Evolutionary conservation across 2,113 vertebrate genomes (phyloP).

Genomic region (Mesembrinibis cayennensis): DNA sequence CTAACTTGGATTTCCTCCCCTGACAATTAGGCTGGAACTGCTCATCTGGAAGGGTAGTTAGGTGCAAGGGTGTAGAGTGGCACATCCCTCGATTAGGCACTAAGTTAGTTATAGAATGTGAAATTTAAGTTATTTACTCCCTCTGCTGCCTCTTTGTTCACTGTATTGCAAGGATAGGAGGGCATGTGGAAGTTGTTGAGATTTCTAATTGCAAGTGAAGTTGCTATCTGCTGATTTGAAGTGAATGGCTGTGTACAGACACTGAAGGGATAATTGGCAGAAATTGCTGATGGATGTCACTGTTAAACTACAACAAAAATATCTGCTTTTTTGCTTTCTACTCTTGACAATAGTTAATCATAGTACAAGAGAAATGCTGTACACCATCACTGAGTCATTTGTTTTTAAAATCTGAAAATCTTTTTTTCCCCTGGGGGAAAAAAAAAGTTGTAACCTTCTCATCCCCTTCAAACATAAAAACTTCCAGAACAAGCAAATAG

Average conservation of each 20-base stretch:
- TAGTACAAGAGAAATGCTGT: neutral
- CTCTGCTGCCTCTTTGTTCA: neutral
- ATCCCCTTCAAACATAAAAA: neutral
- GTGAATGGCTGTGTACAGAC: neutral
- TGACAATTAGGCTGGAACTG: neutral
- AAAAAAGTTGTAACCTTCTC: neutral
- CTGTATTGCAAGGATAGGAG: neutral
- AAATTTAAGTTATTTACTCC: neutral
- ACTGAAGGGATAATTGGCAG: slow-evolving; percentile 15
- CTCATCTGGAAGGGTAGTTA: neutral
- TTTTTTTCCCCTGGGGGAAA: neutral
- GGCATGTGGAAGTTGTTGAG: neutral
- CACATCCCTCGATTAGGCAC: neutral
- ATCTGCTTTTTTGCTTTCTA: neutral
- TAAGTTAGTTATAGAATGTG: neutral
- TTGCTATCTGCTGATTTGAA: neutral
- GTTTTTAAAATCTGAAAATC: slow-evolving; percentile 21
- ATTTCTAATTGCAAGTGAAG: neutral
- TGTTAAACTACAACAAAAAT: neutral
- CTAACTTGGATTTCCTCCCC: neutral
- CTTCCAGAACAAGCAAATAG: neutral
- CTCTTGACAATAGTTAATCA: slow-evolving; percentile 42
- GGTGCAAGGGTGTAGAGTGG: neutral
- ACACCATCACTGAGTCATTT: slow-evolving; percentile 29
- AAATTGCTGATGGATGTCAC: slow-evolving; percentile 39